A percentile compares a stretch with the other conserved stretches of the same genome.
phyloP scores from a whole-genome alignment of 2,888 invertebrate species.

The Mesoligia furuncula region DNA sequence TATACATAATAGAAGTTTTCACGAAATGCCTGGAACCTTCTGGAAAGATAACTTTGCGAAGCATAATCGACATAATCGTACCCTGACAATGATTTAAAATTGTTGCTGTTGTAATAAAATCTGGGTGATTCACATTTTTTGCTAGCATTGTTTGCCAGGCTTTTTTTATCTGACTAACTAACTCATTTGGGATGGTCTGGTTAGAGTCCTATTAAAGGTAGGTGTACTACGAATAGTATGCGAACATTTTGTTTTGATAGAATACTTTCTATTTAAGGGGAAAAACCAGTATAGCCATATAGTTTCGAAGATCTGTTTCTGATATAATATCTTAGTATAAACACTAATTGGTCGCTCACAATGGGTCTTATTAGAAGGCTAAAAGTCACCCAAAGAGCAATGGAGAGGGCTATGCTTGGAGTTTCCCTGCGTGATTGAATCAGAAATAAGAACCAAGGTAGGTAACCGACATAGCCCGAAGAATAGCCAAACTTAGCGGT shows the following conservation, averaged over 20 bases:
- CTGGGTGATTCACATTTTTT: slow-evolving; percentile 38
- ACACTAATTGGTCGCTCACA: not conserved
- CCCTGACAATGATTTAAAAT: not conserved
- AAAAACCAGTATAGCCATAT: not conserved
- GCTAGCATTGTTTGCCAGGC: slow-evolving; percentile 6
- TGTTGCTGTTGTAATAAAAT: slow-evolving; percentile 3
- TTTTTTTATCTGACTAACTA: slow-evolving; percentile 1
- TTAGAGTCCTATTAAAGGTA: not conserved
- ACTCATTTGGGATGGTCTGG: not conserved
- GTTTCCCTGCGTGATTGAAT: no score
- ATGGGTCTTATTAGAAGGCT: no score
- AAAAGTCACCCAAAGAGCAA: no score
- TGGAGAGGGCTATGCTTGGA: no score
- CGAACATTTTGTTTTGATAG: not conserved
- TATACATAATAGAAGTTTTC: not conserved
- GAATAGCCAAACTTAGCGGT: no score
- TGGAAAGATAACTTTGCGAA: not conserved
- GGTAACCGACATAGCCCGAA: no score
- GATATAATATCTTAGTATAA: not conserved
- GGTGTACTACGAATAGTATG: not conserved
- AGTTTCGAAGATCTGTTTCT: not conserved
- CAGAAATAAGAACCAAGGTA: no score
- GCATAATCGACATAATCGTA: not conserved
- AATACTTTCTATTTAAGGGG: not conserved
- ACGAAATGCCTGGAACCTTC: not conserved